These are phyloP conservation scores for Naja naja DNA, from an alignment of 2,113 vertebrate species.

Conservation along the genomic window DNA sequence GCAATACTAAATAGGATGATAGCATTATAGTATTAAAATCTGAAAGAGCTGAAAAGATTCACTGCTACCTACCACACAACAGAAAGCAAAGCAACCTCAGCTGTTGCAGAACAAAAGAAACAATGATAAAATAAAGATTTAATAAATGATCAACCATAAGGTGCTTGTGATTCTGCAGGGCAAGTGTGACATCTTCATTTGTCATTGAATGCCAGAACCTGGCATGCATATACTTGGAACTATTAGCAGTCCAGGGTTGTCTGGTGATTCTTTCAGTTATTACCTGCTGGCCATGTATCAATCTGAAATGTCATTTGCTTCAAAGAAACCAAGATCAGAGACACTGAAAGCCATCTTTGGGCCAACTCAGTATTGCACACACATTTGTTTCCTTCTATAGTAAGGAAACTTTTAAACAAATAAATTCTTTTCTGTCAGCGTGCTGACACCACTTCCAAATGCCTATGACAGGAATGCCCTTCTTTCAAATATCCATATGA, in stretches of 20 bases:
- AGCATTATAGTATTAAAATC: background rate
- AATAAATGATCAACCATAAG: background rate
- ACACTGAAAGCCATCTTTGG: conserved; percentile 14
- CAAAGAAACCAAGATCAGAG: conserved; percentile 23
- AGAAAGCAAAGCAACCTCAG: background rate
- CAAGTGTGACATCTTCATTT: conserved; percentile 13
- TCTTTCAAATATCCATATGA: background rate
- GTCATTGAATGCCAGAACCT: conserved; percentile 14
- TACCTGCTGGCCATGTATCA: conserved; percentile 36
- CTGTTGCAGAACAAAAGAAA: background rate
- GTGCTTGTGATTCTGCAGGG: conserved; percentile 22
- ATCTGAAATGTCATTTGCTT: conserved; percentile 19
- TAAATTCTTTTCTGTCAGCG: background rate
- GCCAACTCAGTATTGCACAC: conserved; percentile 23
- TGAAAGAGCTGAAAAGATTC: background rate
- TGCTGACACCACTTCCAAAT: conserved; percentile 9
- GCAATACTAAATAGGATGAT: background rate
- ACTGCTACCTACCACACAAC: background rate
- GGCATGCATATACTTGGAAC: conserved; percentile 13
- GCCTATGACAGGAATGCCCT: background rate
- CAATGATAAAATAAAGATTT: background rate
- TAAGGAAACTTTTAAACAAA: background rate
- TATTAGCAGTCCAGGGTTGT: conserved; percentile 17
- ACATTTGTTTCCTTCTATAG: conserved; percentile 19
- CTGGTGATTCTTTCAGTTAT: background rate